Percentiles rank a stretch among this genome's conserved stretches.
These are phyloP conservation scores for Eupeodes latifasciatus DNA, from an alignment of 2,888 invertebrate species.

Conservation along the genomic window DNA sequence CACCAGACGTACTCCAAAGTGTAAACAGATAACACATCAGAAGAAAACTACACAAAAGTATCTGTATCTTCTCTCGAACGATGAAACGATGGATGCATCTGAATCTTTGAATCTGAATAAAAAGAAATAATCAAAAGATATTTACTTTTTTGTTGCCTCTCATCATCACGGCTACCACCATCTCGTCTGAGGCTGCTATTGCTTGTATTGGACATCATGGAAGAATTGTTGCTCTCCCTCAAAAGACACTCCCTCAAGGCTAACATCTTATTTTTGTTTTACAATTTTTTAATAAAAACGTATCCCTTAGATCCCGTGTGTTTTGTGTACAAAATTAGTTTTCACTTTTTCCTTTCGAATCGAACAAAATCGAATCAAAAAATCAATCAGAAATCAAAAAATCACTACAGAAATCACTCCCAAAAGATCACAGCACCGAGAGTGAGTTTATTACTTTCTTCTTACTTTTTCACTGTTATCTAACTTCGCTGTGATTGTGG, in stretches of 20 bases:
- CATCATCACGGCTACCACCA: constrained; percentile 61
- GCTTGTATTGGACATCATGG: constrained; percentile 19
- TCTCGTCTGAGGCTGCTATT: constrained; percentile 49
- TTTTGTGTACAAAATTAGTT: not conserved
- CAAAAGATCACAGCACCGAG: constrained; percentile 30
- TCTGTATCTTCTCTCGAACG: not conserved
- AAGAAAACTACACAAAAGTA: constrained; percentile 16
- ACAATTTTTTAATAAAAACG: constrained; percentile 23
- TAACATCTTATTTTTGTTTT: constrained; percentile 38
- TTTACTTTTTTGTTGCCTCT: constrained; percentile 64
- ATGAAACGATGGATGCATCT: not conserved
- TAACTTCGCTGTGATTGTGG: constrained; percentile 43
- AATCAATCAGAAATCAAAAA: not conserved
- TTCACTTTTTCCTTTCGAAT: constrained; percentile 21
- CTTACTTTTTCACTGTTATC: constrained; percentile 41
- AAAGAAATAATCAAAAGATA: constrained; percentile 29
- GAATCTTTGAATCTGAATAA: not conserved
- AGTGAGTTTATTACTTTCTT: constrained; percentile 9
- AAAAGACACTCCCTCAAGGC: constrained; percentile 68
- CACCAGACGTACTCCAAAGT: constrained; percentile 48
- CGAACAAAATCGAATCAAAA: constrained; percentile 18
- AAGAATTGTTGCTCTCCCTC: constrained; percentile 61
- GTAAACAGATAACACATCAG: constrained; percentile 55
- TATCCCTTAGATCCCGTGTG: constrained; percentile 52
- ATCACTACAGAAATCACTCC: constrained; percentile 23